Evolutionary conservation across 2,113 vertebrate species (phyloP).

Genomic region (Stigmatopora nigra): DNA sequence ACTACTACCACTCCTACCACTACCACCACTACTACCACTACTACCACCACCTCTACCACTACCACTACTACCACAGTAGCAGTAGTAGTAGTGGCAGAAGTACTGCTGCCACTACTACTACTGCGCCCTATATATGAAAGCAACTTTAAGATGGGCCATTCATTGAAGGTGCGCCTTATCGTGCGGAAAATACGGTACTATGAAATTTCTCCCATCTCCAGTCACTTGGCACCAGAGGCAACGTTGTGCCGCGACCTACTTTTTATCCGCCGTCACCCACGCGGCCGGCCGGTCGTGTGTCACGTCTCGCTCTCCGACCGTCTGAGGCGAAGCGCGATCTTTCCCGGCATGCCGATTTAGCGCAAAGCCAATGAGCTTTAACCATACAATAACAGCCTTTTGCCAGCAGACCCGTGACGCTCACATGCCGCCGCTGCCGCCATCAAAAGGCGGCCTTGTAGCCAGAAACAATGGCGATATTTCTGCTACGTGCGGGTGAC

Average conservation of each 20-base stretch:
- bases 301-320: conserved; percentile 24
- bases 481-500: neutral
- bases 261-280: conserved; percentile 54
- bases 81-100: no score
- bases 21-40: no score
- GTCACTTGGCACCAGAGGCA: conserved; percentile 36
- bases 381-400: conserved; percentile 9
- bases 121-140: no score
- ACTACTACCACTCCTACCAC: no score
- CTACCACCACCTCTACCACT: no score
- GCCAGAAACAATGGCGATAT: conserved; percentile 34
- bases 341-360: conserved; percentile 22
- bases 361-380: neutral
- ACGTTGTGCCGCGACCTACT: conserved; percentile 53
- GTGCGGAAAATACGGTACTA: neutral
- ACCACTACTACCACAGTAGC: no score
- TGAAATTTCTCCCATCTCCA: neutral
- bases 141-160: no score
- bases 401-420: conserved; percentile 33
- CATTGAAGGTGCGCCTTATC: no score
- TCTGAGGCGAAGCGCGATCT: neutral
- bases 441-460: conserved; percentile 34
- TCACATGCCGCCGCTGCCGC: conserved; percentile 39
- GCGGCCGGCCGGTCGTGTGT: conserved; percentile 33
- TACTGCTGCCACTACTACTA: no score